Evolutionary conservation across 2,888 invertebrate species (phyloP).

Genomic region (Timandra comae): DNA sequence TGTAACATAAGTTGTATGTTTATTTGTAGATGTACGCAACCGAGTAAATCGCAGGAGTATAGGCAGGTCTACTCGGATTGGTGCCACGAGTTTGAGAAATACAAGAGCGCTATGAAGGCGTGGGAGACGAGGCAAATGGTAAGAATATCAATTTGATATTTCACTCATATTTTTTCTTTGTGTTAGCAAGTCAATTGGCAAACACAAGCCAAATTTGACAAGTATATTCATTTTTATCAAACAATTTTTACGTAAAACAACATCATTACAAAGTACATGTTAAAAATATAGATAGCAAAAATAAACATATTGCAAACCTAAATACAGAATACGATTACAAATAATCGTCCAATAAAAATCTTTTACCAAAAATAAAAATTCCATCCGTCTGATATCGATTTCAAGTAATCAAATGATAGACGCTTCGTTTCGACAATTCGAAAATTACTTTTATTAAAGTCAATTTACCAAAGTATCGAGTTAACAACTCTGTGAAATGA

Average conservation of each 20-base stretch:
- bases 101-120: constrained; percentile 80
- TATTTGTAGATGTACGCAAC: constrained; percentile 69
- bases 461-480: constrained; percentile 32
- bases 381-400: constrained; percentile 2
- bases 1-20: not conserved
- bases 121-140: constrained; percentile 80
- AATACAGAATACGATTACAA: too few species aligned
- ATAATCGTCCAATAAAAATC: too few species aligned
- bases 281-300: too few species aligned
- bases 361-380: too few species aligned
- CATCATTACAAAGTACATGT: too few species aligned
- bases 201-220: too few species aligned
- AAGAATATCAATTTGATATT: too few species aligned
- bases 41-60: constrained; percentile 76
- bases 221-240: too few species aligned
- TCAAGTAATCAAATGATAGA: constrained; percentile 4
- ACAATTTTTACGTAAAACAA: too few species aligned
- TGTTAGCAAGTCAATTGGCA: too few species aligned
- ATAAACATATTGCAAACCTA: too few species aligned
- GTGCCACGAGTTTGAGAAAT: constrained; percentile 84
- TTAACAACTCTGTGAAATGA: constrained; percentile 29
- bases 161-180: too few species aligned
- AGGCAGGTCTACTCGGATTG: constrained; percentile 82
- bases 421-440: constrained; percentile 3
- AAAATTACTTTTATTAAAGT: constrained; percentile 24